Evolutionary conservation across 2,888 invertebrate genomes (phyloP).

Genomic region (Megaustenia siamemsis): DNA sequence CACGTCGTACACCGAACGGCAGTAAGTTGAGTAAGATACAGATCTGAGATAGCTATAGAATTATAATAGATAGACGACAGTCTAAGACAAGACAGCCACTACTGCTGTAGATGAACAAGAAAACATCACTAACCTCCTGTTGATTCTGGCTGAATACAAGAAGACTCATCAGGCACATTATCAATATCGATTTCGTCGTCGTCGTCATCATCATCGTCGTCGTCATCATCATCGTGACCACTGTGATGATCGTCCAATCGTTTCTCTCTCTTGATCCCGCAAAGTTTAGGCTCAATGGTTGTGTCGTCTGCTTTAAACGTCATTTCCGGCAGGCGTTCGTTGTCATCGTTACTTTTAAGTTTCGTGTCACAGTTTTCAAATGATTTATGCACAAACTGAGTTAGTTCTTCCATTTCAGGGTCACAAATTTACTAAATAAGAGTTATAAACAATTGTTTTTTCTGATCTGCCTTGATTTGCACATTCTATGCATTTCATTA

Average conservation of each 20-base stretch:
- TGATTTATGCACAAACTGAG: constrained; percentile 75
- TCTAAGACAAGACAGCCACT: no score
- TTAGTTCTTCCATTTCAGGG: constrained; percentile 70
- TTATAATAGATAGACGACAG: no score
- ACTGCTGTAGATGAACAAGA: neutral
- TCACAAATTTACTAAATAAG: neutral
- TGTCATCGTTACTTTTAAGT: constrained; percentile 12
- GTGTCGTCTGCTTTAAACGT: neutral
- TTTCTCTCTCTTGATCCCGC: constrained; percentile 40
- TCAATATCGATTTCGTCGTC: constrained; percentile 46
- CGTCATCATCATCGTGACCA: constrained; percentile 33
- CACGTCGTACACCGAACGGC: no score
- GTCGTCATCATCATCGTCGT: constrained; percentile 42
- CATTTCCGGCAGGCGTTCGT: constrained; percentile 10
- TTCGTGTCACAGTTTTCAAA: constrained; percentile 65
- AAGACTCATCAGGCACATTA: constrained; percentile 44
- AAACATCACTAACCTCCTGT: constrained; percentile 15
- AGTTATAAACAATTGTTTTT: neutral
- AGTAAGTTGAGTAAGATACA: no score
- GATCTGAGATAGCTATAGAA: no score
- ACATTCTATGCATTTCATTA: no score
- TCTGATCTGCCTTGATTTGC: no score
- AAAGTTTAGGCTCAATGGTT: neutral
- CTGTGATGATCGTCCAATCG: constrained; percentile 7
- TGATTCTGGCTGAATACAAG: neutral